These are phyloP conservation scores for Tenthredo mesomela DNA, from an alignment of 2,888 invertebrate genomes.

Conservation along the genomic window DNA sequence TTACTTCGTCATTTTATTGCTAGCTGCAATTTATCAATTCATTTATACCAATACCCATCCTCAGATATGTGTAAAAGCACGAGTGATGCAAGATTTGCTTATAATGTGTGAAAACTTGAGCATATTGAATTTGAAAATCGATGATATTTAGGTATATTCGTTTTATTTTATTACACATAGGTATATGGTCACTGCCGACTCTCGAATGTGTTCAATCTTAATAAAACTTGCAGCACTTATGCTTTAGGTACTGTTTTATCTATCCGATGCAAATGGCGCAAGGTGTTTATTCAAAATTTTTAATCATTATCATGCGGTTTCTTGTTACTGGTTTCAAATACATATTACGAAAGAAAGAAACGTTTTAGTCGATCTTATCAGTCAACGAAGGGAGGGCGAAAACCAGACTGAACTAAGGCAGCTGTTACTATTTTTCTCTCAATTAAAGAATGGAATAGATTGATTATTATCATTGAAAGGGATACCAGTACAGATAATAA, in stretches of 20 bases:
- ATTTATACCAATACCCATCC: not conserved
- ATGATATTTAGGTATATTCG: not conserved
- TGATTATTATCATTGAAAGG: not conserved
- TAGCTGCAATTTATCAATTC: not conserved
- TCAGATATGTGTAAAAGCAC: not conserved
- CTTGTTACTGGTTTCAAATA: not conserved
- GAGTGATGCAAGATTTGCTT: not conserved
- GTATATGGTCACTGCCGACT: not conserved
- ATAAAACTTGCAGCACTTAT: not conserved
- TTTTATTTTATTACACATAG: not conserved
- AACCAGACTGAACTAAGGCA: not conserved
- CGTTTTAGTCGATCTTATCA: not conserved
- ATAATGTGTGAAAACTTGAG: not conserved
- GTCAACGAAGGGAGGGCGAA: no score
- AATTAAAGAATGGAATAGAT: not conserved
- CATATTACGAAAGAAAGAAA: no score
- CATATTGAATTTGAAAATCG: not conserved
- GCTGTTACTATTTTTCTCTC: not conserved
- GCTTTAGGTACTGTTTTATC: not conserved
- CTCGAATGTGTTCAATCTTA: not conserved
- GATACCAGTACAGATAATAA: not conserved
- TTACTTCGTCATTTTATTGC: not conserved
- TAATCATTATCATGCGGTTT: not conserved
- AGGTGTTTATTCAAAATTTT: not conserved
- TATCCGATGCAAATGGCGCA: not conserved